Evolutionary conservation across 2,113 vertebrate species (phyloP).

Genomic region (Ictidomys tridecemlineatus): DNA sequence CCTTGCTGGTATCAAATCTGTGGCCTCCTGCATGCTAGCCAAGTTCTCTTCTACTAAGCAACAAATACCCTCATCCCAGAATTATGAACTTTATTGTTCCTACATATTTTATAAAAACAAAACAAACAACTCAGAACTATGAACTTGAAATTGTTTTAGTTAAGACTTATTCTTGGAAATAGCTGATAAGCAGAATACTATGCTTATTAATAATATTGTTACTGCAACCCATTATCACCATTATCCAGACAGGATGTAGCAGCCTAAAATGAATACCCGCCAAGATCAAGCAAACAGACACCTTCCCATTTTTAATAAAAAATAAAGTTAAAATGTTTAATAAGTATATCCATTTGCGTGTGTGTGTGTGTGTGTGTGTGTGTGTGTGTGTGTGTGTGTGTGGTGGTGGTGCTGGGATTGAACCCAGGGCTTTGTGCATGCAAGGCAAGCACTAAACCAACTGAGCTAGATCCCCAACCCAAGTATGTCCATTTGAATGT

Average conservation of each 20-base stretch:
- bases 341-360: not conserved
- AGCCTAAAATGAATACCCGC: no score
- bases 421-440: no score
- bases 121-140: not conserved
- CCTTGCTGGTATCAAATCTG: not conserved
- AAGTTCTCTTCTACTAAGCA: not conserved
- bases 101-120: no score
- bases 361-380: no score
- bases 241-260: not conserved
- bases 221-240: not conserved
- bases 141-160: not conserved
- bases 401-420: no score
- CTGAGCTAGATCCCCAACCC: no score
- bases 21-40: not conserved
- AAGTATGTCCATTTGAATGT: not conserved
- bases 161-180: constrained; percentile 37
- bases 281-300: no score
- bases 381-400: no score
- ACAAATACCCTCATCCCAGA: not conserved
- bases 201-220: not conserved
- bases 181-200: not conserved
- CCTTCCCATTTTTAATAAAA: no score
- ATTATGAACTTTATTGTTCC: not conserved
- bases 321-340: not conserved
- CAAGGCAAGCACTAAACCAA: no score